phyloP scores from a whole-genome alignment of 2,797 vertebrate genomes.

The Xenentodon cancila region DNA sequence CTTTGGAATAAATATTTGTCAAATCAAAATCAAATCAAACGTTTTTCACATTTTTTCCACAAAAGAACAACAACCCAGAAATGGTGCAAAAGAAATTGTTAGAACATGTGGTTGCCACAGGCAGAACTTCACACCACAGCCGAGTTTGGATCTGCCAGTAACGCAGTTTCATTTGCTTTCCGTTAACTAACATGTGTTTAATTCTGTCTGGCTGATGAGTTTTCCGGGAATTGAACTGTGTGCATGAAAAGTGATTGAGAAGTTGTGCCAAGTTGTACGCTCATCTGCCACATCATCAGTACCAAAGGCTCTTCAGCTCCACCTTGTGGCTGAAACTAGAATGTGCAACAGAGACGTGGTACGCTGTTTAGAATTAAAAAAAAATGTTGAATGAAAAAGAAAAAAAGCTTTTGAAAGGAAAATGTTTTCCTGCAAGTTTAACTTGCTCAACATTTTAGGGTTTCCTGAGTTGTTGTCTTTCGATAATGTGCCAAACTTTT shows the following conservation, averaged over 20 bases:
- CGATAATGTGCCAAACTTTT: too few relatives aligned
- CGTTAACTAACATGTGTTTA: conserved; percentile 5
- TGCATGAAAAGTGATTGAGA: conserved; percentile 26
- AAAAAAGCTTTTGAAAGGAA: too few relatives aligned
- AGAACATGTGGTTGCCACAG: background rate
- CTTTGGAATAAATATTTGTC: too few relatives aligned
- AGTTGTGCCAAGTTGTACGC: conserved; percentile 23
- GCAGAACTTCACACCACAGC: background rate
- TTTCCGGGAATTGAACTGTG: background rate
- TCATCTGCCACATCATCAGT: conserved; percentile 73
- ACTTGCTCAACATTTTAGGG: too few relatives aligned
- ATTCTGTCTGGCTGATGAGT: conserved; percentile 2
- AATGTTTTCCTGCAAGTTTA: too few relatives aligned
- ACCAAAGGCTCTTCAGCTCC: conserved; percentile 45
- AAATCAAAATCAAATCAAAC: too few relatives aligned
- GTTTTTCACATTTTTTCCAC: too few relatives aligned
- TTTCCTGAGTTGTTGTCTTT: too few relatives aligned
- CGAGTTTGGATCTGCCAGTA: background rate
- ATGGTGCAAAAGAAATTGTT: background rate
- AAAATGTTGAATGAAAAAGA: too few relatives aligned
- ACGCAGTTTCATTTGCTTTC: background rate
- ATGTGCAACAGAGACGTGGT: too few relatives aligned
- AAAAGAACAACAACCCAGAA: background rate
- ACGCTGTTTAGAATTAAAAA: too few relatives aligned
- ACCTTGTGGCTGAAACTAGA: conserved; percentile 52